Base-by-base conservation (phyloP, 1,140 invertebrate genomes). In the Ganaspis sp. region DNA sequence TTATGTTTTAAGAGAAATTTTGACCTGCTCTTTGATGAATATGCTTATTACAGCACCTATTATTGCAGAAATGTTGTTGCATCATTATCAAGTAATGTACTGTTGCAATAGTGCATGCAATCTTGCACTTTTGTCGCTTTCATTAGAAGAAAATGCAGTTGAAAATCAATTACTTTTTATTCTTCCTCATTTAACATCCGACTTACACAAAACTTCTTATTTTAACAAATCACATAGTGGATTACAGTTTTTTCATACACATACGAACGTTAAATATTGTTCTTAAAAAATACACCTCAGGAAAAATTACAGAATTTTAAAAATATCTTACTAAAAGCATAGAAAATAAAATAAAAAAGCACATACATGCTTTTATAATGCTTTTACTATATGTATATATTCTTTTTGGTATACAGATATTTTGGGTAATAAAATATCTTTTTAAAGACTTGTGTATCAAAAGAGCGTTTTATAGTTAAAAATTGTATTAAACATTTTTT, bases 121-220 rank as follows among this genome's bases (percentile, higher is more conserved):
- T 49, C 42, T 15, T 15, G 5, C n/a, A 49, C 45, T 17, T n/a
- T n/a, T 49, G 45, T 17, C 15, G n/a, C 45, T 49, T 49, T 49
- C 45, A 49, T 49, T 49, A 17, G 3, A 8, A 49, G 1, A 49
- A 49, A 17, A 49, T n/a, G 12, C 45, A 3, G n/a, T 49, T 49
- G 15, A 49, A 49, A 49, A 49, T n/a, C 45, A 49, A 49, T 49
- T 49, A 15, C 45, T 49, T 49, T 49, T 49, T 49, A 49, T 49
- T 49, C 8, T 49, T 17, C 2, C 45, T 49, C 17, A 49, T 17
- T 49, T 49, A 49, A 49, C 45, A 17, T 49, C 15, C 8, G 15
- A n/a, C 45, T 17, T 49, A n/a, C 17, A n/a, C 17, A 49, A 49
- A 49, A 49, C 17, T 2, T 40, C 38, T 40, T 40, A 40, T 40